A percentile compares a stretch with the other conserved stretches of the same genome.
Conservation (phyloP, 1,140 invertebrate species). For the Lineus longissimus region DNA sequence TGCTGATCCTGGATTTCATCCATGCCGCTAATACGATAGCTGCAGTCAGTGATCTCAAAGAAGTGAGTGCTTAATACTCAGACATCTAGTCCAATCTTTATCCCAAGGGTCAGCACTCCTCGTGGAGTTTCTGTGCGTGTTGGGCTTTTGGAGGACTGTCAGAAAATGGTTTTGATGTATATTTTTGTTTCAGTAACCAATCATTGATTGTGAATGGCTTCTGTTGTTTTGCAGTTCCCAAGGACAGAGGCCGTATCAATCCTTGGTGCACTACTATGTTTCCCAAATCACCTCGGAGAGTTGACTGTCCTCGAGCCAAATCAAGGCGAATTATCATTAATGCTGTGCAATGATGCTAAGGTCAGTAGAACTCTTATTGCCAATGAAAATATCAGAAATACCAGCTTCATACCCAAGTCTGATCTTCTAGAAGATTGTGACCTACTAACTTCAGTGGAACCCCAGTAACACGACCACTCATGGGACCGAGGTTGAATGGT, state of each 20-base stretch:
- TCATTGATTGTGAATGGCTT: no score
- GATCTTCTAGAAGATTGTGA: no score
- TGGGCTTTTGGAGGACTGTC: no score
- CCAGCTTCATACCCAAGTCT: no score
- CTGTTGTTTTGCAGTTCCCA: slow-evolving; percentile 63
- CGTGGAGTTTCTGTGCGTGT: no score
- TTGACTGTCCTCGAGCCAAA: slow-evolving; percentile 79
- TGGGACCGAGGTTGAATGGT: no score
- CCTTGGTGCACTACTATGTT: slow-evolving; percentile 77
- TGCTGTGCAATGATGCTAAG: slow-evolving; percentile 75
- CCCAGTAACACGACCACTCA: no score
- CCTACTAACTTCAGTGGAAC: no score
- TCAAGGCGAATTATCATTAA: slow-evolving; percentile 64
- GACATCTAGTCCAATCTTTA: no score
- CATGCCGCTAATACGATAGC: slow-evolving; percentile 83
- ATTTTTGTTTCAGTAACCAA: no score
- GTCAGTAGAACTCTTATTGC: slow-evolving; percentile 59
- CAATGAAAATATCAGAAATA: no score
- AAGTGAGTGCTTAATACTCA: slow-evolving; percentile 57
- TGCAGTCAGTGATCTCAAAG: slow-evolving; percentile 73
- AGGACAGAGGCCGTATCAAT: slow-evolving; percentile 88
- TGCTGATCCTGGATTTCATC: slow-evolving; percentile 84
- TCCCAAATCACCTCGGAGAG: slow-evolving; percentile 71
- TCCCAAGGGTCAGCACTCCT: slow-evolving; percentile 16
- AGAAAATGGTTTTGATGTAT: no score